phyloP scores from a whole-genome alignment of 2,888 invertebrate genomes.

The Pseudoips prasinana region DNA sequence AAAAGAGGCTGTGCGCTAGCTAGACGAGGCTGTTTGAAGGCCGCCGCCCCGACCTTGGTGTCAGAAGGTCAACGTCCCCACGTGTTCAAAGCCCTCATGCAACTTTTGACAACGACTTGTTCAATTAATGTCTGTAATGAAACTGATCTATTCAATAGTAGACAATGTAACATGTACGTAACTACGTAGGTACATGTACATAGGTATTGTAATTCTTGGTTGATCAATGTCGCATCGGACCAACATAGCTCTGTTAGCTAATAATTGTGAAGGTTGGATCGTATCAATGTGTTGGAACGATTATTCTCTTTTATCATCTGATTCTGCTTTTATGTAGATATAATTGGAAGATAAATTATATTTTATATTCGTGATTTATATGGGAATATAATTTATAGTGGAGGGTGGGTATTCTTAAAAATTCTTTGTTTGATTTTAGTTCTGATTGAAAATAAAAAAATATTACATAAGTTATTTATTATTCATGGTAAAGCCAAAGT shows the following conservation, averaged over 20 bases:
- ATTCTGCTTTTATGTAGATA: too few relatives aligned
- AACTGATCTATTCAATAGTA: conserved; percentile 2
- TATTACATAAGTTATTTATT: too few relatives aligned
- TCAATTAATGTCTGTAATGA: conserved; percentile 11
- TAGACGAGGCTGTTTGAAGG: conserved; percentile 79
- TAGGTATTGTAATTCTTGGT: conserved; percentile 20
- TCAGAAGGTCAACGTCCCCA: conserved; percentile 77
- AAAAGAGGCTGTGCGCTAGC: conserved; percentile 58
- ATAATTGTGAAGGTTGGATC: conserved; percentile 20
- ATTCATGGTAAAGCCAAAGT: too few relatives aligned
- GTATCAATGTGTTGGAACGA: conserved; percentile 9
- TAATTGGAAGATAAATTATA: too few relatives aligned
- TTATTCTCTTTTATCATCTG: background rate
- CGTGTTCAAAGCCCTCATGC: conserved; percentile 63
- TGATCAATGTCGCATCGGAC: conserved; percentile 29
- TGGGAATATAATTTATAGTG: too few relatives aligned
- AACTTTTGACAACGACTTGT: conserved; percentile 36
- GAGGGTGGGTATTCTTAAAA: too few relatives aligned
- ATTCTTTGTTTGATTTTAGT: too few relatives aligned
- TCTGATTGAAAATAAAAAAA: too few relatives aligned
- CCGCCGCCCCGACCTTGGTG: conserved; percentile 78
- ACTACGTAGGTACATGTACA: conserved; percentile 6
- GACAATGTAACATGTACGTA: conserved; percentile 2
- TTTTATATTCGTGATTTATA: too few relatives aligned
- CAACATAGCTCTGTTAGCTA: conserved; percentile 22